Base-by-base conservation (phyloP, 1,140 invertebrate species). In the Eupeodes corollae region DNA sequence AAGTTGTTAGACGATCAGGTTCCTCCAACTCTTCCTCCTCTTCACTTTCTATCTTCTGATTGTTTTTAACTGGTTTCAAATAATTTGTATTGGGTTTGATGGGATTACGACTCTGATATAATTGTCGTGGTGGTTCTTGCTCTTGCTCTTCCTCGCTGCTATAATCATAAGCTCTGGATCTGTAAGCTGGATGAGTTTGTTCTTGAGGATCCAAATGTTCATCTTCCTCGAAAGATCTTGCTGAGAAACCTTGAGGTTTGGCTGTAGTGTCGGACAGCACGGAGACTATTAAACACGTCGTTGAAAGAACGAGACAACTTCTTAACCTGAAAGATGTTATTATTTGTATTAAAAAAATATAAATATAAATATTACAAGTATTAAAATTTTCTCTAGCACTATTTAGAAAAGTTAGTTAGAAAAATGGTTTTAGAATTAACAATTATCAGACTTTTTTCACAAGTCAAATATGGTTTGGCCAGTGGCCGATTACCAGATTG, bases 11-110 rank as follows among this genome's bases (percentile, higher is more conserved):
- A 56, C 86, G 78, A 70, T 91, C 88, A 5, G 89, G 89, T 58
- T 91, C 86, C 56, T 88, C 85, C 51, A 85, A 83, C 66, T 90
- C 84, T 53, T 83, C 75, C 48, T 85, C 82, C 52, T 86, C 73
- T 50, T 63, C 59, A 45, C 59, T 58, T 26, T 61, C 57, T 53
- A 59, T 56, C 44, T 67, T 63, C 48, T 61, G 60, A 44, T 57
- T 61, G 44, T 12, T 64, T 53, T 63, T 52, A 34, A 33, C 38
- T 49, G 46, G 32, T 41, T 51, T 53, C 47, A 58, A 46, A 44
- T 52, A 63, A 39, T 64, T 65, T 52, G 50, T 60, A 49, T 63
- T 64, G 43, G 64, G 63, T 40, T 64, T 63, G 33, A 45, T 52
- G 9, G 34, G 34, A 53, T 59, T 62, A 18, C 63, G 53, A 53